These are phyloP conservation scores for Tenualosa ilisha DNA, from an alignment of 2,797 vertebrate genomes.

Conservation along the genomic window DNA sequence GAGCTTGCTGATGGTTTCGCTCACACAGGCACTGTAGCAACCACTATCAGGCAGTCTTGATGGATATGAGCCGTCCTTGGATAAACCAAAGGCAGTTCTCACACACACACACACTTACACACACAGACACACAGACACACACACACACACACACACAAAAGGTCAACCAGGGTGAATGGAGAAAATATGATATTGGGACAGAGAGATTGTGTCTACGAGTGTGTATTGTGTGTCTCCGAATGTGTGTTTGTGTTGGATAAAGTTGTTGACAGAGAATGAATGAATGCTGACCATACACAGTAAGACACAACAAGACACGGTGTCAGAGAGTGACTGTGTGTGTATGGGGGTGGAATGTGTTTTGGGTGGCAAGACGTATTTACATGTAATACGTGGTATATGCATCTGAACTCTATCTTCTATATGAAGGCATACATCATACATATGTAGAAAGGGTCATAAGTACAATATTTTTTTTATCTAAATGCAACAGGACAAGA, in stretches of 20 bases:
- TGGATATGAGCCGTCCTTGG: conserved; percentile 58
- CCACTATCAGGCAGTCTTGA: conserved; percentile 51
- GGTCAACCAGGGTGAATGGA: neutral
- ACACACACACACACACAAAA: conserved; percentile 46
- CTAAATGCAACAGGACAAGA: neutral
- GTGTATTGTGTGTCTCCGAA: neutral
- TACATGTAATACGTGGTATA: neutral
- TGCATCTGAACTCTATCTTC: no score
- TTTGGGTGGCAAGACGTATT: neutral
- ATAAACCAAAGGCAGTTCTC: conserved; percentile 46
- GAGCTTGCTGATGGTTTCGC: conserved; percentile 25
- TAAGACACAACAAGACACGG: conserved; percentile 7
- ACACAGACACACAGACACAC: neutral
- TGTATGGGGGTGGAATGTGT: neutral
- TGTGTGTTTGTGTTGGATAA: neutral
- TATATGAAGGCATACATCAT: conserved; percentile 5
- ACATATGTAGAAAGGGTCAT: no score
- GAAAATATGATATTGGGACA: neutral
- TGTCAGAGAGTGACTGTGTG: neutral
- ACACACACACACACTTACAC: neutral
- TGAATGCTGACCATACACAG: conserved; percentile 11
- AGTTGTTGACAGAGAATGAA: neutral
- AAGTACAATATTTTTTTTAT: neutral
- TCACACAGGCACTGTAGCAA: conserved; percentile 49
- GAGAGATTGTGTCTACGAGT: neutral